Evolutionary conservation across 2,797 vertebrate species (phyloP), one percentile per base, ranked within the genome.

Genomic region (Florisuga fusca): DNA sequence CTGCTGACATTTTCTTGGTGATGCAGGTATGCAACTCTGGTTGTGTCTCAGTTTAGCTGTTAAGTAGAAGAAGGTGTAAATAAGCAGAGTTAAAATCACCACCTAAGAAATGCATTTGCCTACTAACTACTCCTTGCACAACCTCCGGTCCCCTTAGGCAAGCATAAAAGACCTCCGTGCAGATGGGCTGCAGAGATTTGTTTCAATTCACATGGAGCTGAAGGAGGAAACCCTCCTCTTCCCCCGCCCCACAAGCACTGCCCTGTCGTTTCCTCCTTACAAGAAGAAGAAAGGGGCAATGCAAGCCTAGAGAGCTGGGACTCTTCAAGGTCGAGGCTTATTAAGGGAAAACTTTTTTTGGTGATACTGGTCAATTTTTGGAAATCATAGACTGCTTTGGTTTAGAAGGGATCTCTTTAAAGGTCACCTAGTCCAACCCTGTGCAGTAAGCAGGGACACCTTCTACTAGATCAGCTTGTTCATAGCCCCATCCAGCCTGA

Each of bases 261-360:
- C 23, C 2, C 0, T 21, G 31, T 20, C 2, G 0, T 31, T n/a
- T 68, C 12, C 14, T 45, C 58, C 31, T n/a, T 15, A 48, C 7
- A 45, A 8, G 2, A 33, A 74, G n/a, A 38, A 83, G 66, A 33
- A 77, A 72, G 48, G 45, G 46, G 53, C 23, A 64, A 55, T 25
- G 8, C 25, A 59, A 33, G 29, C 19, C 27, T 20, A 14, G 16
- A 73, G 33, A 68, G 21, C 14, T 2, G 5, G 15, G 36, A 43
- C 33, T 75, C 48, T 29, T 67, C 36, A 38, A 80, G 43, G 27
- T 25, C 0, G 1, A 80, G 58, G 74, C 34, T 81, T 59, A 54
- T 9, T 26, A 23, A 26, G 14, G 59, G 34, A 84, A 18, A 31
- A 55, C 53, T 67, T 64, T 45, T 45, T 38, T 59, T 50, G 53